phyloP scores from a whole-genome alignment of 1,140 invertebrate genomes.

The Goniozus legneri region DNA sequence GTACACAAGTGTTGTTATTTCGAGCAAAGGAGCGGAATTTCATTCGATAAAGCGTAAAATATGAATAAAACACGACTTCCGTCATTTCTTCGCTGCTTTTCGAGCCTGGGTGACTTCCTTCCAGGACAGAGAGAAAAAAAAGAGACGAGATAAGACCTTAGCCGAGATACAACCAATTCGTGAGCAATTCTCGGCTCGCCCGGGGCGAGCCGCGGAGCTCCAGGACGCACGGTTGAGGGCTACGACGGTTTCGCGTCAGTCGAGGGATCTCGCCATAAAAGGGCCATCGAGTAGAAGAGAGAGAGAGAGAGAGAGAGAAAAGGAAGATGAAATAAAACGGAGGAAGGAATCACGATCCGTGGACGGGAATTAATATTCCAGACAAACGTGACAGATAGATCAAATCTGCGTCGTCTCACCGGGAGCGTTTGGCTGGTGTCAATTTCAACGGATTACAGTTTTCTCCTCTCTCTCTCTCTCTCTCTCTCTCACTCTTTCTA shows the following conservation, averaged over 20 bases:
- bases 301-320: conserved; percentile 6
- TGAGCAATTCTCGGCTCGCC: conserved; percentile 39
- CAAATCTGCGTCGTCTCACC: conserved; percentile 51
- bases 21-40: too few relatives aligned
- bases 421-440: conserved; percentile 37
- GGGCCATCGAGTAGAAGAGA: conserved; percentile 10
- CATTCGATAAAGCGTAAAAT: too few relatives aligned
- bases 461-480: conserved; percentile 8
- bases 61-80: too few relatives aligned
- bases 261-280: too few relatives aligned
- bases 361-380: conserved; percentile 49
- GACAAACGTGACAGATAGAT: conserved; percentile 52
- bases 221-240: too few relatives aligned
- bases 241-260: too few relatives aligned
- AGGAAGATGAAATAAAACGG: conserved; percentile 3
- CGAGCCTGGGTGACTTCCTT: too few relatives aligned
- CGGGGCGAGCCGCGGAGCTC: conserved; percentile 30
- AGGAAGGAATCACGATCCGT: conserved; percentile 3
- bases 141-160: conserved; percentile 20
- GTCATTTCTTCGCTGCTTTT: too few relatives aligned
- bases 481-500: conserved; percentile 20
- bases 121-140: too few relatives aligned
- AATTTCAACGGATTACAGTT: conserved; percentile 48
- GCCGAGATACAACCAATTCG: conserved; percentile 38
- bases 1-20: too few relatives aligned